phyloP scores from a whole-genome alignment of 2,113 vertebrate genomes.

The Cryptomyrus ogoouensis region DNA sequence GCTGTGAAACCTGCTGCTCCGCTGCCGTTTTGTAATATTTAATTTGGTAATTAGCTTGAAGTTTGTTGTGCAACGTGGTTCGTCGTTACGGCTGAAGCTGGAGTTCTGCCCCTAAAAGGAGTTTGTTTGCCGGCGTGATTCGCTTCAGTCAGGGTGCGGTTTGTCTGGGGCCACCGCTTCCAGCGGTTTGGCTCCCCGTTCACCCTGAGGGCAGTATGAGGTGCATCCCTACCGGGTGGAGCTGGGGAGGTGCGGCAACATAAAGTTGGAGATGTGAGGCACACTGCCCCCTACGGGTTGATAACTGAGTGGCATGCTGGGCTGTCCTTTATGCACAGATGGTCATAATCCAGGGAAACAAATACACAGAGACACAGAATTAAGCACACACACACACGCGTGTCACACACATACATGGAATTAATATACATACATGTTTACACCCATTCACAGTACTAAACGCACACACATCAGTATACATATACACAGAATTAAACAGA shows the following conservation, averaged over 20 bases:
- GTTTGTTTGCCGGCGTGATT: background rate
- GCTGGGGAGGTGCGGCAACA: background rate
- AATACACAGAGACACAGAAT: background rate
- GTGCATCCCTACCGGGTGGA: background rate
- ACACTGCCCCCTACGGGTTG: background rate
- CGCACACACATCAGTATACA: background rate
- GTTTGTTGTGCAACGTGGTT: background rate
- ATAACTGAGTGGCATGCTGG: background rate
- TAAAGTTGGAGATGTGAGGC: background rate
- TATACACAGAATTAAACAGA: background rate
- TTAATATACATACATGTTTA: background rate
- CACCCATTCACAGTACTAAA: background rate
- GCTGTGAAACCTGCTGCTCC: background rate
- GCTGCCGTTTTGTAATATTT: background rate
- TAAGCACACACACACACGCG: background rate
- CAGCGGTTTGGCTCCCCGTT: background rate
- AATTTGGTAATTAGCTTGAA: background rate
- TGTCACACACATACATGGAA: background rate
- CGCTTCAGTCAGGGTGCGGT: background rate
- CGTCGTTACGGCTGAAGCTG: background rate
- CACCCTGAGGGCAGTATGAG: background rate
- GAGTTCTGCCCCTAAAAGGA: background rate
- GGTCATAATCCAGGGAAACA: background rate
- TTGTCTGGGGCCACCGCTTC: background rate
- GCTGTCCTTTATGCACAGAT: background rate